These are phyloP conservation scores for Drosophila asahinai DNA, from an alignment of 1,140 invertebrate genomes.

Conservation along the genomic window DNA sequence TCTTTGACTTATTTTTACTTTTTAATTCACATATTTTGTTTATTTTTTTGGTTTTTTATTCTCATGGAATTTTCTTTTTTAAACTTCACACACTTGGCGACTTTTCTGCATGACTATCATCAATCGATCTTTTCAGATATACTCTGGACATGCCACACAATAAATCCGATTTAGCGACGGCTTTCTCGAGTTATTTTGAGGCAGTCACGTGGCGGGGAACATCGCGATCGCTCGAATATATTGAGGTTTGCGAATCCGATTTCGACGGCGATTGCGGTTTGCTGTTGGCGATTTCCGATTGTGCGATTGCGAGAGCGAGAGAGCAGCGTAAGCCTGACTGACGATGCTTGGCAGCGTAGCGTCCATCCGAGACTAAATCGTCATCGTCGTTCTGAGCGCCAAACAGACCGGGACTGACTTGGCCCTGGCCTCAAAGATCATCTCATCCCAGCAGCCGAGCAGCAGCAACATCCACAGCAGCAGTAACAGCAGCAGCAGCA, in stretches of 20 bases:
- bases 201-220: slow-evolving; percentile 61
- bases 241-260: slow-evolving; percentile 1
- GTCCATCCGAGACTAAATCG: slow-evolving; percentile 79
- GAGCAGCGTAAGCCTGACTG: slow-evolving; percentile 60
- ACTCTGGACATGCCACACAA: slow-evolving; percentile 20
- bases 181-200: slow-evolving; percentile 28
- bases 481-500: slow-evolving; percentile 23
- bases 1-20: not conserved
- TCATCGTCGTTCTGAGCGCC: slow-evolving; percentile 75
- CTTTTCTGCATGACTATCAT: not conserved
- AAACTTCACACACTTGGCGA: slow-evolving; percentile 24
- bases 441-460: slow-evolving; percentile 48
- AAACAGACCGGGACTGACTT: slow-evolving; percentile 68
- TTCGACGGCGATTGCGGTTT: slow-evolving; percentile 14
- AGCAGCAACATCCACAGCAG: slow-evolving; percentile 26
- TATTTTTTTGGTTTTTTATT: not conserved
- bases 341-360: slow-evolving; percentile 77
- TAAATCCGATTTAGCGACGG: slow-evolving; percentile 57
- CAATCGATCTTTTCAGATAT: slow-evolving; percentile 14
- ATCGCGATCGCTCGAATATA: slow-evolving; percentile 44
- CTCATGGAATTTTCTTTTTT: not conserved
- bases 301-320: slow-evolving; percentile 35
- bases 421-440: slow-evolving; percentile 79
- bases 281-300: not conserved
- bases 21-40: slow-evolving; percentile 16